Evolutionary conservation across 1,140 invertebrate genomes (phyloP).

Genomic region (Anastatus disparis): DNA sequence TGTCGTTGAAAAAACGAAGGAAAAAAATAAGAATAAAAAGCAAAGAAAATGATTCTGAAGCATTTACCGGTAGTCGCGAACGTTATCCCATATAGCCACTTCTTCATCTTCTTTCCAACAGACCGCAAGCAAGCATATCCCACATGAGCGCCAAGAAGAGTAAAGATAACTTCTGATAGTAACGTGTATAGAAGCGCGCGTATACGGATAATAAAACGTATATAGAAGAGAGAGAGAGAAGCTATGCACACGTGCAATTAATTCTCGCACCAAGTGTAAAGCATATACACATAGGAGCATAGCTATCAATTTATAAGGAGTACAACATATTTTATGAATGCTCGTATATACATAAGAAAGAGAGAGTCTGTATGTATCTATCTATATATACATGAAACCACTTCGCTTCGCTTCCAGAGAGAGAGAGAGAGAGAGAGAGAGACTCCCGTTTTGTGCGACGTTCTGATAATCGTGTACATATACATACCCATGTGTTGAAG

Average conservation of each 20-base stretch:
- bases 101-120: too few species aligned
- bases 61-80: constrained; percentile 10
- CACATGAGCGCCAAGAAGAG: too few species aligned
- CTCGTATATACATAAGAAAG: too few species aligned
- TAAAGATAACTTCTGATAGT: constrained; percentile 17
- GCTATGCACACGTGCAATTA: constrained; percentile 29
- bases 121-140: too few species aligned
- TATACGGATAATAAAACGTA: background rate
- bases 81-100: background rate
- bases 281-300: constrained; percentile 10
- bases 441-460: too few species aligned
- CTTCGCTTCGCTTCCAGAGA: too few species aligned
- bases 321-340: constrained; percentile 50
- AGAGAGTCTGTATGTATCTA: too few species aligned
- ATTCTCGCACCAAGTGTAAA: constrained; percentile 45
- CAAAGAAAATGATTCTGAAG: background rate
- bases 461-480: too few species aligned
- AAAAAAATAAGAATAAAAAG: background rate
- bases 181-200: background rate
- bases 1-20: too few species aligned
- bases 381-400: constrained; percentile 41
- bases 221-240: too few species aligned
- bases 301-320: constrained; percentile 51
- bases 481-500: too few species aligned
- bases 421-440: too few species aligned